Evolutionary conservation across 2,797 vertebrate genomes (phyloP), one percentile per base, ranked within the genome.

Genomic region (Amniataba percoides): DNA sequence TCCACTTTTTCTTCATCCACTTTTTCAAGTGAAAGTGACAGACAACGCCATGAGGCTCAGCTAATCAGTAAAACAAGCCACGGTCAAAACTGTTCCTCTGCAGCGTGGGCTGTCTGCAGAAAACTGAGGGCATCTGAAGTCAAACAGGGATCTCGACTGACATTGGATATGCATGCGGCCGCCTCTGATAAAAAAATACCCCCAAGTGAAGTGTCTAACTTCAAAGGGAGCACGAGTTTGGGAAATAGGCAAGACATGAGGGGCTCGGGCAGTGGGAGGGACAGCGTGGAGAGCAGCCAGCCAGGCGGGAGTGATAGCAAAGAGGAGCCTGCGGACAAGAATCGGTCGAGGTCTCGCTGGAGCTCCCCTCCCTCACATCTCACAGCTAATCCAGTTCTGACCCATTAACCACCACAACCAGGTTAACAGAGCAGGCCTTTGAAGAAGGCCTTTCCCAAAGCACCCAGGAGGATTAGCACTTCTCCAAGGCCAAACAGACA

Each of bases 381-480:
- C 31, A 39, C 36, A 23, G 31, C 84, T 88, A 86, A 90, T 90
- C 80, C 83, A 90, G 84, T 83, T 86, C 82, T 86, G 85, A 87
- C 74, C 85, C 86, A 87, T 91, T 89, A 91, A 88, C 74, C 48
- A 56, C 65, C 84, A 83, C 84, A 71, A 82, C 77, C 88, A 89
- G 84, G 90, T 93, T 86, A 86, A 87, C 72, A 73, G 74, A 84
- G 64, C 60, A 43, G 55, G 56, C 74, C 81, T 91, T 87, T 90
- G 78, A 92, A 84, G 80, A 73, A 64, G 77, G 73, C 66, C 83
- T 89, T 70, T 60, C 81, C 81, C 57, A 74, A 87, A 82, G 76
- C 80, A 39, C 80, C 70, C 80, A 62, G 83, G 48, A 82, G 83
- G 84, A 88, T 83, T 81, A 86, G 49, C 65, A 75, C 80, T 74